Base-by-base conservation (phyloP, 2,888 invertebrate genomes). In the Lymantria dispar region DNA sequence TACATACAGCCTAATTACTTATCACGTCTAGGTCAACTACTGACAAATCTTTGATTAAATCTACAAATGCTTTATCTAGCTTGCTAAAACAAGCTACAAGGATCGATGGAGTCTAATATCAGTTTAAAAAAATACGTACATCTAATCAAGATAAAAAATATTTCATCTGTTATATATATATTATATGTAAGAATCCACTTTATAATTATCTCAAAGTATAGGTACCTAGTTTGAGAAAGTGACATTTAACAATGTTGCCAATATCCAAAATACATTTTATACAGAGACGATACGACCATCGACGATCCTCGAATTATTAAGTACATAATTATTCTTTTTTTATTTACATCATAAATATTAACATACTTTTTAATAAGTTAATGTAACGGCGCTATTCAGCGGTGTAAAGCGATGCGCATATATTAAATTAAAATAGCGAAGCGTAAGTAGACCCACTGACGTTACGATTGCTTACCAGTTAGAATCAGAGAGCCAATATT, bases 1-100 rank as follows among this genome's bases (percentile, higher is more conserved):
- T 47, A 44, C 38, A 57, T 52, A 1, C 40, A 40, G 14, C 57
- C 46, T 47, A 45, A 48, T 50, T 48, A 36, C 65, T 69, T 65
- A 62, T 52, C 61, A 68, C 51, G 56, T 57, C 77, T 87, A 85
- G 66, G 11, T 70, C 67, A 76, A 62, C 83, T 88, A 90, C 76
- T 76, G 74, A 83, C 74, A 78, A 22, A 59, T 66, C 76, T 79
- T 75, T 78, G 48, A 60, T 82, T 86, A 86, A 82, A 67, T 81
- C 88, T 90, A 89, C 82, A 89, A 91, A 91, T 91, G 91, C 91
- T 90, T 88, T 73, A 82, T 74, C 85, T 85, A 89, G 91, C 91
- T 85, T 87, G 90, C 85, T 83, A 84, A 75, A 64, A 83, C 90
- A 90, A 91, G 90, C 90, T 83, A 84, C 66, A 50, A 68, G 74